Conservation (phyloP, 2,113 vertebrate species). For the Lagopus leucura region DNA sequence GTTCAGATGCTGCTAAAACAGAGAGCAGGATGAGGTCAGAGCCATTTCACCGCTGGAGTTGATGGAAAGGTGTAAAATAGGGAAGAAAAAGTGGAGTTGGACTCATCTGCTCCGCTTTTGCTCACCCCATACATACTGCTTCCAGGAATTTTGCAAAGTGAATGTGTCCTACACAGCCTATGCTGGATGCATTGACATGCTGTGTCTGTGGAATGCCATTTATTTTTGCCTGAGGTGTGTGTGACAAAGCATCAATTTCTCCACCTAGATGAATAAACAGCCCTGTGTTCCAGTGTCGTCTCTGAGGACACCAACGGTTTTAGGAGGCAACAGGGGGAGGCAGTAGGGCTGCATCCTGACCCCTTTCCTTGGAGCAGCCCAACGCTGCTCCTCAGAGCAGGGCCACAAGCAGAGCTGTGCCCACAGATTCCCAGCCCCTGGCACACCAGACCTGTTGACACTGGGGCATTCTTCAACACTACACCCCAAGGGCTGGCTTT, state of each 20-base stretch:
- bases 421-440: rapidly evolving
- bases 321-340: rapidly evolving
- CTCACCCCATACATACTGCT: not conserved
- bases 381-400: not conserved
- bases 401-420: not conserved
- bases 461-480: not conserved
- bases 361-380: rapidly evolving
- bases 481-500: not conserved
- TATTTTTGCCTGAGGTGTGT: no score
- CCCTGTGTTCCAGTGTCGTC: not conserved
- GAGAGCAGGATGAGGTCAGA: not conserved
- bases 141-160: not conserved
- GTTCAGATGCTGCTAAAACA: not conserved
- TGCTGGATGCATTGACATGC: not conserved
- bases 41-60: rapidly evolving
- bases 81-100: not conserved
- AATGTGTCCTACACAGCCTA: not conserved
- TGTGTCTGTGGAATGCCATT: not conserved
- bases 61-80: rapidly evolving
- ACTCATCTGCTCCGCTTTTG: not conserved
- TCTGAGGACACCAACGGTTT: not conserved
- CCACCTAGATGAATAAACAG: not conserved
- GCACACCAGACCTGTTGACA: not conserved
- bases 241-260: not conserved
- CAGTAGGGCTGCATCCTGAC: rapidly evolving